Evolutionary conservation across 2,113 vertebrate genomes (phyloP).

Genomic region (Marmota monax): DNA sequence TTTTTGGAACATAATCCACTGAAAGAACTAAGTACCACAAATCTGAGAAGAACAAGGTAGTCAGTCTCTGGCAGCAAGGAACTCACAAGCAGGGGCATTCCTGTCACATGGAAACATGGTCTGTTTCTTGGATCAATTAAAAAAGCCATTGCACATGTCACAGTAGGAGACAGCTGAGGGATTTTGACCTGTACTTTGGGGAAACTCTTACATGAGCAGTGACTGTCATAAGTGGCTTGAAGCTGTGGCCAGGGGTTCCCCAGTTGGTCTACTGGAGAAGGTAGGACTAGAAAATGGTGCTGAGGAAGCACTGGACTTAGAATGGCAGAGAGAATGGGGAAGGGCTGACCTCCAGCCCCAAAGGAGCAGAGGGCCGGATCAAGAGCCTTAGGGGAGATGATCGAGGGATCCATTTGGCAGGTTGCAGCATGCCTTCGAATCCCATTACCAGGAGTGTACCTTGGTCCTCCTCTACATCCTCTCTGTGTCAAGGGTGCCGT

Average conservation of each 20-base stretch:
- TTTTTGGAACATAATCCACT: neutral
- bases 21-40: neutral
- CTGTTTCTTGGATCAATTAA: neutral
- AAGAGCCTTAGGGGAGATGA: neutral
- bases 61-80: neutral
- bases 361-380: neutral
- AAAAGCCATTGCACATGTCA: neutral
- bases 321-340: neutral
- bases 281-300: rapidly evolving
- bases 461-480: neutral
- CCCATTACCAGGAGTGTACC: neutral
- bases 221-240: neutral
- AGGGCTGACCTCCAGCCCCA: neutral
- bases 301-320: neutral
- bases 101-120: neutral
- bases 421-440: neutral
- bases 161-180: neutral
- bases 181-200: neutral
- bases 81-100: neutral
- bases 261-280: neutral
- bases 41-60: neutral
- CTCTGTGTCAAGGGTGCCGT: neutral
- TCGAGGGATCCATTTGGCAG: neutral
- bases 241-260: neutral
- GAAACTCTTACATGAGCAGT: neutral